phyloP scores from a whole-genome alignment of 1,140 invertebrate species.

The Drosophila bipectinata region DNA sequence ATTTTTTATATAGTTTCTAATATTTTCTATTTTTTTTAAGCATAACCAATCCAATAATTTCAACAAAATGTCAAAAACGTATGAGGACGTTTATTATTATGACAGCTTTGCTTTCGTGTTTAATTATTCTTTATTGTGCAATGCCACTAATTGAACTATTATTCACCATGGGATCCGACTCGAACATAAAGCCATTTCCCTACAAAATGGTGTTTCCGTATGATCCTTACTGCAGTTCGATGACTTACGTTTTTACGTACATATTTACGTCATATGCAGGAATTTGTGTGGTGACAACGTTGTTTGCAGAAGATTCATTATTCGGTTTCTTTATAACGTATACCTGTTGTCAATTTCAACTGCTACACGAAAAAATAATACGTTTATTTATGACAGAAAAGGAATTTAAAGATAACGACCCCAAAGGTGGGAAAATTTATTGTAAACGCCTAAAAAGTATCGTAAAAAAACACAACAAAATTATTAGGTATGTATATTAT shows the following conservation, averaged over 20 bases:
- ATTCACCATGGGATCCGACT: slow-evolving; percentile 26
- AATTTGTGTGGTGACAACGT: slow-evolving; percentile 80
- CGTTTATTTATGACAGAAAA: slow-evolving; percentile 20
- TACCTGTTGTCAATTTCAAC: slow-evolving; percentile 73
- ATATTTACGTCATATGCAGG: slow-evolving; percentile 77
- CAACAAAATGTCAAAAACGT: slow-evolving; percentile 45
- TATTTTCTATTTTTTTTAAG: not conserved
- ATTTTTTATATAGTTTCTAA: not conserved
- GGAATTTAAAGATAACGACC: not conserved
- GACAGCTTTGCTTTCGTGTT: slow-evolving; percentile 60
- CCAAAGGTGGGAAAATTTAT: slow-evolving; percentile 5
- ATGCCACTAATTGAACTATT: slow-evolving; percentile 71
- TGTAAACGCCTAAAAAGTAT: slow-evolving; percentile 38
- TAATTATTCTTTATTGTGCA: slow-evolving; percentile 79
- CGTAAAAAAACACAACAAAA: slow-evolving; percentile 56
- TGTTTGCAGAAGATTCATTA: slow-evolving; percentile 80
- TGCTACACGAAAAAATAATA: slow-evolving; percentile 67
- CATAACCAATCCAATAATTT: slow-evolving; percentile 29
- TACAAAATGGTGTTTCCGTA: slow-evolving; percentile 81
- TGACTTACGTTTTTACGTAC: slow-evolving; percentile 66
- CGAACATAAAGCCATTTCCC: slow-evolving; percentile 70
- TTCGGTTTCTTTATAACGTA: slow-evolving; percentile 80
- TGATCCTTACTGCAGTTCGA: slow-evolving; percentile 48
- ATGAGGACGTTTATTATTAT: slow-evolving; percentile 73
- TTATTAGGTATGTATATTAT: slow-evolving; percentile 59